Evolutionary conservation across 1,140 invertebrate species (phyloP).

Genomic region (Drosophila athabasca): DNA sequence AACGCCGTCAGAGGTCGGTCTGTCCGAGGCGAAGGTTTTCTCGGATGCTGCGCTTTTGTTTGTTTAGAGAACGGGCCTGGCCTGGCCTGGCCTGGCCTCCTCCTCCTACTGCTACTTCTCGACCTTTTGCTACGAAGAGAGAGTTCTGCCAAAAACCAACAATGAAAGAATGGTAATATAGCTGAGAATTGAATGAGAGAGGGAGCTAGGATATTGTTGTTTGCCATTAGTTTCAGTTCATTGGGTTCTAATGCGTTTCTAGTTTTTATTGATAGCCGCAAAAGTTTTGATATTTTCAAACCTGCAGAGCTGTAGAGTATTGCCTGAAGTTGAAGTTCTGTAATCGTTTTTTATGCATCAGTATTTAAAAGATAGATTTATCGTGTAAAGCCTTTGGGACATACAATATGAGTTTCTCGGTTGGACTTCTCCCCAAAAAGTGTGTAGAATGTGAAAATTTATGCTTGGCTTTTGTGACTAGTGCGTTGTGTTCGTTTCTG

Average conservation of each 20-base stretch:
- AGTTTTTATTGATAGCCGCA: constrained; percentile 19
- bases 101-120: not conserved
- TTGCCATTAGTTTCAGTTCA: constrained; percentile 44
- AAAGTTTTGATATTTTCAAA: constrained; percentile 2
- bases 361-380: too few species aligned
- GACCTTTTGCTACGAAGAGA: constrained; percentile 40
- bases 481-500: too few species aligned
- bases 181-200: constrained; percentile 1
- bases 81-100: too few species aligned
- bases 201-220: constrained; percentile 21
- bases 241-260: constrained; percentile 27
- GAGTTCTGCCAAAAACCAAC: constrained; percentile 33
- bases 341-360: not conserved
- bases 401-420: too few species aligned
- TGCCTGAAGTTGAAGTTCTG: not conserved
- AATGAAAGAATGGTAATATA: constrained; percentile 33
- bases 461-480: too few species aligned
- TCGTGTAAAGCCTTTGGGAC: too few species aligned
- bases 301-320: not conserved
- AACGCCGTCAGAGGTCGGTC: constrained; percentile 2
- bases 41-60: constrained; percentile 73
- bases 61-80: constrained; percentile 43
- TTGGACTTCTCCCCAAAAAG: too few species aligned
- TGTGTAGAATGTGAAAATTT: too few species aligned
- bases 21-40: constrained; percentile 15